Base-by-base conservation (phyloP, 2,797 vertebrate genomes). In the Cyprinella venusta region DNA sequence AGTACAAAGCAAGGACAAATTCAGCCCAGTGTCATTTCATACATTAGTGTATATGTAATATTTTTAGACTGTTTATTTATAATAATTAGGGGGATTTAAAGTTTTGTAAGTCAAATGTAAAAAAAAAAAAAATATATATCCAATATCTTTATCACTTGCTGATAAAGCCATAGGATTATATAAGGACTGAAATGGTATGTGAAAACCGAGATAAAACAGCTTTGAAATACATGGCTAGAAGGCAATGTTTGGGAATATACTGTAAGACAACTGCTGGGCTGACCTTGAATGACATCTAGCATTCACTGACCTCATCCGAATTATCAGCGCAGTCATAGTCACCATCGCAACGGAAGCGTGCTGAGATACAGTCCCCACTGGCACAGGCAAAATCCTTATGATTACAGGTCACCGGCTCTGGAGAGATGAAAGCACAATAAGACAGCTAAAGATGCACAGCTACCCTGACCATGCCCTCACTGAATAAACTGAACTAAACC, bases 311-410 rank as follows among this genome's bases (percentile, higher is more conserved):
- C 97, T 99, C 98, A 85, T 99, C 98, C 52, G 97, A 98, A 82
- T 98, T 97, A 86, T 99, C 98, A 82, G 95, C 91, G 89, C 98
- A 99, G 93, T 99, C 98, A 64, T 97, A 97, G 91, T 99, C 98
- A 40, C 98, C 98, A 76, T 99, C 98, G 80, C 98, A 99, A 92
- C 97, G 97, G 91, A 98, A 98, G 45, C 96, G 94, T 42, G 97
- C 96, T 30, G 98, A 97, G 90, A 99, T 95, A 87, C 98, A 99
- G 87, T 99, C 97, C 79, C 98, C 98, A n/a, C 96, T 98, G 76
- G 96, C 90, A 76, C 98, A 99, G 70, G 97, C 95, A 74, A 99
- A 97, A 85, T 99, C 98, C 92, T 98, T 99, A 92, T 97, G 91
- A 89, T 96, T 96, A 88, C 98, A 99, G 1, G 98, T 99, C 77